Evolutionary conservation across 2,797 vertebrate genomes (phyloP), one percentile per base, ranked within the genome.

Genomic region (Scomberomorus guttatus): DNA sequence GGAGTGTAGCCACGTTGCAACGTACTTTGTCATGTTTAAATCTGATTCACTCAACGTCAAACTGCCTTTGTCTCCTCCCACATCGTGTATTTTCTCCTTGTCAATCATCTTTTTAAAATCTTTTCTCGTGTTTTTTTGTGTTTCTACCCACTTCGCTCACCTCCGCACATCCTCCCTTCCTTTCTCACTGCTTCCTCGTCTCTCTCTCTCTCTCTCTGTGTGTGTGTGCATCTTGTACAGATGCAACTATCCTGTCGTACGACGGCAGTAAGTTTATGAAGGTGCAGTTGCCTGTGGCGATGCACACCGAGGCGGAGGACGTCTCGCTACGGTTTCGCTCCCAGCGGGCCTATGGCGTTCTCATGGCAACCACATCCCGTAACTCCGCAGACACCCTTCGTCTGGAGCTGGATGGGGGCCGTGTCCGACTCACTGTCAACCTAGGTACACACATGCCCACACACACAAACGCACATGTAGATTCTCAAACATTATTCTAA

Each of bases 201-300:
- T 18, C 17, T 18, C 55, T 18, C 39, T 59, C 25, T 66, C 48
- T 17, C 15, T 80, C 24, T 56, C 25, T 69, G 58, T 29, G 20
- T 64, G 62, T 64, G 39, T 55, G 3, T 44, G 14, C 6, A 29
- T 84, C 78, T 32, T 55, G 56, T 78, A 96, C 86, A 99, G 98
- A 99, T 87, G 98, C 98, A 51, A 99, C 98, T 1, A 97, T 99
- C 93, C 94, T 99, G 87, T 99, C 98, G 83, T 99, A 99, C 9
- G 98, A 99, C 72, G 98, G 98, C 89, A 99, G 98, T 80, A 99
- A 99, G 97, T 99, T 99, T 87, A 99, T 99, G 98, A 99, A 99
- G 94, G 98, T 99, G 92, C 98, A 99, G 88, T 92, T 99, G 85
- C 98, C 98, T 0, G 95, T 99, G 90, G 98, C 97, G 83, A 99